Evolutionary conservation across 2,888 invertebrate genomes (phyloP).

Genomic region (Zele albiditarsus): DNA sequence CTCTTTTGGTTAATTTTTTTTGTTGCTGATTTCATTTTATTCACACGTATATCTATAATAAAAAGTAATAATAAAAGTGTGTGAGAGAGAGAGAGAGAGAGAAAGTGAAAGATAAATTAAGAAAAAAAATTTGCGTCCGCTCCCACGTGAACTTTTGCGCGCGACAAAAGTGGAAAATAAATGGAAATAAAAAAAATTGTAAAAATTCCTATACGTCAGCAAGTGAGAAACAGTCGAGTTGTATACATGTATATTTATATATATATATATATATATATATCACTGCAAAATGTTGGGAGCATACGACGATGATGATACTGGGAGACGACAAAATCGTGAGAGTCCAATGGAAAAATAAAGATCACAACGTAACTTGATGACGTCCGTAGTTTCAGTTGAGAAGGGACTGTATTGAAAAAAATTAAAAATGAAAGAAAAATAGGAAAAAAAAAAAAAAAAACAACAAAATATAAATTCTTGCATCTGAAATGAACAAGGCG

Average conservation of each 20-base stretch:
- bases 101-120: too few relatives aligned
- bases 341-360: slow-evolving; percentile 54
- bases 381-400: slow-evolving; percentile 44
- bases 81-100: background rate
- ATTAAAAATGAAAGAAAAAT: slow-evolving; percentile 17
- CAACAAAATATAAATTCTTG: slow-evolving; percentile 24
- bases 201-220: slow-evolving; percentile 45
- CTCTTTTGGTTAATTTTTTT: background rate
- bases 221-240: slow-evolving; percentile 15
- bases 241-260: background rate
- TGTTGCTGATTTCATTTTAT: background rate
- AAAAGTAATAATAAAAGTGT: background rate
- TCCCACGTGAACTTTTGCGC: slow-evolving; percentile 39
- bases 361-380: slow-evolving; percentile 48
- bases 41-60: background rate
- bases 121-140: slow-evolving; percentile 21
- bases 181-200: slow-evolving; percentile 16
- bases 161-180: slow-evolving; percentile 21
- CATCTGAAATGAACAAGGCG: slow-evolving; percentile 13
- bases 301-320: slow-evolving; percentile 33
- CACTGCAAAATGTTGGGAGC: slow-evolving; percentile 20
- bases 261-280: background rate
- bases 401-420: slow-evolving; percentile 27
- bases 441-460: too few relatives aligned
- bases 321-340: slow-evolving; percentile 56